phyloP scores from a whole-genome alignment of 2,888 invertebrate genomes.

The Cordylochernes scorpioides region DNA sequence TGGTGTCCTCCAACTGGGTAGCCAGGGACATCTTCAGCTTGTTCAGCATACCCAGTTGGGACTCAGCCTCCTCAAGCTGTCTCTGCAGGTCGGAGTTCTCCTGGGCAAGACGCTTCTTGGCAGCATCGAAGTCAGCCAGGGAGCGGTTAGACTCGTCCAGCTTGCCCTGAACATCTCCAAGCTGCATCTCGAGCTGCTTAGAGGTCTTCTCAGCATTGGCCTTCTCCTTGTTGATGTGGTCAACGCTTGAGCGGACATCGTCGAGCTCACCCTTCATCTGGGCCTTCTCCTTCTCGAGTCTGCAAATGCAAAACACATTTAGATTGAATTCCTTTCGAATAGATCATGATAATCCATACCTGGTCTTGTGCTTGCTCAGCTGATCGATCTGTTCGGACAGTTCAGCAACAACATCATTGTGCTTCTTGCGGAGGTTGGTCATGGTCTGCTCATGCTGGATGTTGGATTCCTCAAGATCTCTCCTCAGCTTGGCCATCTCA shows the following conservation, averaged over 20 bases:
- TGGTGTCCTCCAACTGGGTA: slow-evolving; percentile 89
- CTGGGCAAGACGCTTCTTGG: slow-evolving; percentile 88
- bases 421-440: slow-evolving; percentile 93
- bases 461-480: slow-evolving; percentile 94
- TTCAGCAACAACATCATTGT: slow-evolving; percentile 95
- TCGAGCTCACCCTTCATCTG: slow-evolving; percentile 92
- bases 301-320: slow-evolving; percentile 13
- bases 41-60: slow-evolving; percentile 78
- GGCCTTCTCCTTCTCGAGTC: slow-evolving; percentile 95
- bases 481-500: slow-evolving; percentile 88
- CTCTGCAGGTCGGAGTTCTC: slow-evolving; percentile 90
- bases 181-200: slow-evolving; percentile 85
- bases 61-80: slow-evolving; percentile 83
- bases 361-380: slow-evolving; percentile 95
- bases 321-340: neutral
- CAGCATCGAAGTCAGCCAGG: slow-evolving; percentile 80
- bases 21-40: slow-evolving; percentile 88
- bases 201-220: slow-evolving; percentile 93
- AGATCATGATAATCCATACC: slow-evolving; percentile 30
- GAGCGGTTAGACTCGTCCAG: slow-evolving; percentile 91
- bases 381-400: slow-evolving; percentile 99
- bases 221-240: slow-evolving; percentile 96
- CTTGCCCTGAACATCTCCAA: slow-evolving; percentile 80
- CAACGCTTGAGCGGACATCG: slow-evolving; percentile 83
- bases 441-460: slow-evolving; percentile 93